These are phyloP conservation scores for Leptinotarsa defecta DNA, from an alignment of 1,140 invertebrate species.

Conservation along the genomic window DNA sequence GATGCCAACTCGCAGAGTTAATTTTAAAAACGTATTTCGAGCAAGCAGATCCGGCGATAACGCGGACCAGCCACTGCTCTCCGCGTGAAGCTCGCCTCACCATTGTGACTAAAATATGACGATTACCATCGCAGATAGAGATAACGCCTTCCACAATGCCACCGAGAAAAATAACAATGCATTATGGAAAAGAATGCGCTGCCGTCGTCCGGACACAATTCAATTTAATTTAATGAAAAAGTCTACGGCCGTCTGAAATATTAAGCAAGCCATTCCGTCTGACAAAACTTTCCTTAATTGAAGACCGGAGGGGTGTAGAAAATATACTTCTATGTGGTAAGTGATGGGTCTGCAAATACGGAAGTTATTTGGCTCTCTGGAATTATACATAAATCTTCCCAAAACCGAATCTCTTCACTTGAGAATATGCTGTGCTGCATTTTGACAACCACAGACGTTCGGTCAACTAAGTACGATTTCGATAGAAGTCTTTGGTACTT, in stretches of 20 bases:
- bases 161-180: constrained; percentile 45
- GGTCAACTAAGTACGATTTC: too few relatives aligned
- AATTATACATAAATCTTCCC: too few relatives aligned
- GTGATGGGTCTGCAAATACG: too few relatives aligned
- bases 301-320: neutral
- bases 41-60: constrained; percentile 43
- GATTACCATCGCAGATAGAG: constrained; percentile 52
- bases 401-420: too few relatives aligned
- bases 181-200: constrained; percentile 38
- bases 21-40: constrained; percentile 54
- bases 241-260: constrained; percentile 33
- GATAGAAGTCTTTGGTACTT: too few relatives aligned
- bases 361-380: too few relatives aligned
- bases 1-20: constrained; percentile 45
- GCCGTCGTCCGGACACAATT: constrained; percentile 43
- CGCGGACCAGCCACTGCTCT: constrained; percentile 41
- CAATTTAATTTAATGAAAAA: constrained; percentile 49
- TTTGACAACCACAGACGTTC: too few relatives aligned
- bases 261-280: constrained; percentile 4
- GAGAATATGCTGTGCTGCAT: too few relatives aligned
- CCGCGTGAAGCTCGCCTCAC: constrained; percentile 48
- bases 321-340: neutral
- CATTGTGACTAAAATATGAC: constrained; percentile 53
- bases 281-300: neutral
- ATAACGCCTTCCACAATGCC: constrained; percentile 45